Conservation (phyloP, 2,888 invertebrate species). For the Agrotis exclamationis region DNA sequence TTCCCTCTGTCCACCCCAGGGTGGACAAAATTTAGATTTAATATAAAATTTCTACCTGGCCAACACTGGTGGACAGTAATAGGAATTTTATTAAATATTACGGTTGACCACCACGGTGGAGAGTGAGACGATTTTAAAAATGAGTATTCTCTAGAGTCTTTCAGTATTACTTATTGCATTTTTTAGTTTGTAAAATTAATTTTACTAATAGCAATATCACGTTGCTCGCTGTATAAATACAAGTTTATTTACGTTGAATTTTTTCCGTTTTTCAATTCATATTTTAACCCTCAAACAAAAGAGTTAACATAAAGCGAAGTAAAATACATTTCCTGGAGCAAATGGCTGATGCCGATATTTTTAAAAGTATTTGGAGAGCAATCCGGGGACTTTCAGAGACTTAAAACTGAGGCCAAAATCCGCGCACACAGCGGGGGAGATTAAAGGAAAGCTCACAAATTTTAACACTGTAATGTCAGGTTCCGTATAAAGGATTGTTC, state of each 20-base stretch:
- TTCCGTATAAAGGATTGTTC: constrained; percentile 24
- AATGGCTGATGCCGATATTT: constrained; percentile 27
- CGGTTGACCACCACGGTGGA: too few relatives aligned
- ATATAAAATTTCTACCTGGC: too few relatives aligned
- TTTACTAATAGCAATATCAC: too few relatives aligned
- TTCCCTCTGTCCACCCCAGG: too few relatives aligned
- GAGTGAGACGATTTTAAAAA: too few relatives aligned
- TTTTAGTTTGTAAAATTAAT: too few relatives aligned
- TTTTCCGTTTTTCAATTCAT: neutral
- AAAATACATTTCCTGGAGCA: constrained; percentile 25
- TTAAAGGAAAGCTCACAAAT: constrained; percentile 33
- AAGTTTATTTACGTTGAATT: neutral
- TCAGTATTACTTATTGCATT: too few relatives aligned
- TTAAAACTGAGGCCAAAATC: constrained; percentile 41
- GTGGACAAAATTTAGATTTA: too few relatives aligned
- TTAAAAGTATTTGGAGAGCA: constrained; percentile 25
- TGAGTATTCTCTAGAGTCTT: too few relatives aligned
- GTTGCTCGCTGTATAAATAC: neutral
- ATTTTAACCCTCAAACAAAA: neutral
- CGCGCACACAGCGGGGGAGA: constrained; percentile 44
- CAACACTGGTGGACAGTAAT: too few relatives aligned
- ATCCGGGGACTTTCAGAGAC: constrained; percentile 26
- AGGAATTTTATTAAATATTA: too few relatives aligned
- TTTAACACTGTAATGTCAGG: constrained; percentile 41
- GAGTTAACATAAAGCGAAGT: neutral